Evolutionary conservation across 2,888 invertebrate genomes (phyloP).

Genomic region (Gandaritis pyraliata): DNA sequence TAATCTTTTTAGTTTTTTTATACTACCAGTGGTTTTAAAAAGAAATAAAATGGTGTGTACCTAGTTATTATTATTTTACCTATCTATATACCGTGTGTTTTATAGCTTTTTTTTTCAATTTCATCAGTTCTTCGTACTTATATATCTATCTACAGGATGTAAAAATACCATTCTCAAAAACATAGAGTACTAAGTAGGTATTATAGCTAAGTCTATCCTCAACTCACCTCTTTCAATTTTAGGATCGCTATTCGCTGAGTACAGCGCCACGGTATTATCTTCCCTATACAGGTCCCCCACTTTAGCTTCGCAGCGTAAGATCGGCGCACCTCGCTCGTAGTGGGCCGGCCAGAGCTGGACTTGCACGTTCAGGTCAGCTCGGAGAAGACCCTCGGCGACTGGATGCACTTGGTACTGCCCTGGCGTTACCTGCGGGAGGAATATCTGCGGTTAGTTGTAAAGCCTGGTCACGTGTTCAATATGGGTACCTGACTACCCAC

Average conservation of each 20-base stretch:
- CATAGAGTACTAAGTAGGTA: too few species aligned
- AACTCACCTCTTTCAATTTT: constrained; percentile 89
- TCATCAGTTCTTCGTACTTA: too few species aligned
- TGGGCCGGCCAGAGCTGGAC: constrained; percentile 86
- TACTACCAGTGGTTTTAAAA: too few species aligned
- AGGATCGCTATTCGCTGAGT: constrained; percentile 87
- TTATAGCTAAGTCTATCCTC: too few species aligned
- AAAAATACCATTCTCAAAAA: too few species aligned
- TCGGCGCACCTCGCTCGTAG: constrained; percentile 86
- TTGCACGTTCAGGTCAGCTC: constrained; percentile 85
- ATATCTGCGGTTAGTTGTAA: constrained; percentile 30
- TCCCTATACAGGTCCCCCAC: constrained; percentile 86
- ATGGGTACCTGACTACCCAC: neutral
- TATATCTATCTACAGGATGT: too few species aligned
- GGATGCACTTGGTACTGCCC: constrained; percentile 73
- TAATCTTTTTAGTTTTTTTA: too few species aligned
- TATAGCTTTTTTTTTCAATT: too few species aligned
- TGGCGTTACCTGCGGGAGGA: constrained; percentile 67
- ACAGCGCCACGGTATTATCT: constrained; percentile 85
- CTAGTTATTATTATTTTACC: too few species aligned
- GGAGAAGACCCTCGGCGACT: constrained; percentile 80
- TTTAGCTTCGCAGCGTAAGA: constrained; percentile 87
- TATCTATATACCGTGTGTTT: too few species aligned
- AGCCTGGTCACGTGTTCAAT: neutral
- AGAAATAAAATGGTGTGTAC: too few species aligned